A percentile compares a stretch with the other conserved stretches of the same genome.
Conservation (phyloP, 2,113 vertebrate species). For the Gasterosteus aculeatus region DNA sequence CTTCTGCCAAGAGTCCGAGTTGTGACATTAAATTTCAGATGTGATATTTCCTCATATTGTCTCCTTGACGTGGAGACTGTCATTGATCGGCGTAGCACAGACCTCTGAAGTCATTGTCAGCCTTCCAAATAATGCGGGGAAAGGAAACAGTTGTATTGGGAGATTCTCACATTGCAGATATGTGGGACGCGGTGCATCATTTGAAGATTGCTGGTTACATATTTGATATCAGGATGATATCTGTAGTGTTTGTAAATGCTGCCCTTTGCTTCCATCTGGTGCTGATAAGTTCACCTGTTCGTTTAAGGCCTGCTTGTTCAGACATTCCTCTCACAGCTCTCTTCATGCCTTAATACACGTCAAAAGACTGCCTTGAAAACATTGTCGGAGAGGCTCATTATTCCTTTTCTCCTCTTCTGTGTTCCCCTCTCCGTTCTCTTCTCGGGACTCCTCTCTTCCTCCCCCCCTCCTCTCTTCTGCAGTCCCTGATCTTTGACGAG, state of each 20-base stretch:
- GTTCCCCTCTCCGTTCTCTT: neutral
- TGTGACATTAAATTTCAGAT: neutral
- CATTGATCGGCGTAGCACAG: too few relatives aligned
- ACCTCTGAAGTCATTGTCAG: too few relatives aligned
- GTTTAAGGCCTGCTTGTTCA: slow-evolving; percentile 48
- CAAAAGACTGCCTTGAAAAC: neutral
- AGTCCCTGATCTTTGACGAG: slow-evolving; percentile 99
- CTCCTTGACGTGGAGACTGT: too few relatives aligned
- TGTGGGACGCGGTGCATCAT: neutral
- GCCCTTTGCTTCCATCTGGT: slow-evolving; percentile 32
- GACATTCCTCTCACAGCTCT: slow-evolving; percentile 7
- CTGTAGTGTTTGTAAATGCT: neutral
- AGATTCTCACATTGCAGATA: neutral
- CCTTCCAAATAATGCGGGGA: too few relatives aligned
- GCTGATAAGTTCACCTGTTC: slow-evolving; percentile 10
- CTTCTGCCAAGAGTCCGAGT: neutral
- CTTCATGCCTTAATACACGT: slow-evolving; percentile 2
- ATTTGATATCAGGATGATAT: too few relatives aligned
- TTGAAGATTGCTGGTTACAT: neutral
- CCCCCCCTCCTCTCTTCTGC: slow-evolving; percentile 43
- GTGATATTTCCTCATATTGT: neutral
- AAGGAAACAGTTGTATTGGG: too few relatives aligned
- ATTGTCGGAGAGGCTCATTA: slow-evolving; percentile 17
- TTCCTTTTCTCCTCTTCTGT: slow-evolving; percentile 15
- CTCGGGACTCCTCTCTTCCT: too few relatives aligned